phyloP scores from a whole-genome alignment of 2,888 invertebrate species.

The Eupsilia transversa region DNA sequence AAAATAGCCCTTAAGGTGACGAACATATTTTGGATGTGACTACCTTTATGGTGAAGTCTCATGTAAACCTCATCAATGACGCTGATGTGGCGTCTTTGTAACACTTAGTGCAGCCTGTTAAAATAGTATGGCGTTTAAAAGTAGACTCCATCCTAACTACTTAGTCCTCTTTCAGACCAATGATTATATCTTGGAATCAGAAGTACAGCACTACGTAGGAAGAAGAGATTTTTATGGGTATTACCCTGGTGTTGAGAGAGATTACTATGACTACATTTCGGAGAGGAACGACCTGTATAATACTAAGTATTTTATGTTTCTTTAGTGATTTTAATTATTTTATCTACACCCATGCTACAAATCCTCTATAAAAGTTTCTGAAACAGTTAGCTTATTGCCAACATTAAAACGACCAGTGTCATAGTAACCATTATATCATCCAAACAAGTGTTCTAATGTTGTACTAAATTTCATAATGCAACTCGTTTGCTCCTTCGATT shows the following conservation, averaged over 20 bases:
- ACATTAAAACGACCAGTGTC: too few relatives aligned
- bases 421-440: too few relatives aligned
- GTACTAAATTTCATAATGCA: too few relatives aligned
- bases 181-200: constrained; percentile 64
- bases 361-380: too few relatives aligned
- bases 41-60: neutral
- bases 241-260: constrained; percentile 80
- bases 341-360: too few relatives aligned
- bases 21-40: neutral
- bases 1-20: neutral
- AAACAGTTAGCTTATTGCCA: too few relatives aligned
- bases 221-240: constrained; percentile 64
- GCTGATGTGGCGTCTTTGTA: neutral
- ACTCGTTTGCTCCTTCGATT: too few relatives aligned
- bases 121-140: neutral
- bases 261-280: constrained; percentile 74
- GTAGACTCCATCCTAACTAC: neutral
- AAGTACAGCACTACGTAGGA: constrained; percentile 69
- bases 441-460: too few relatives aligned
- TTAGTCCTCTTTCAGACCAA: constrained; percentile 60
- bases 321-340: neutral
- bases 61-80: neutral
- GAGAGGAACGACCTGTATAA: constrained; percentile 75
- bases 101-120: neutral
- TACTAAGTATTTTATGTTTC: constrained; percentile 74